Percentiles rank a stretch among this genome's conserved stretches.
Evolutionary conservation across 2,797 vertebrate species (phyloP).

Genomic region (Rhynchotus rufescens): DNA sequence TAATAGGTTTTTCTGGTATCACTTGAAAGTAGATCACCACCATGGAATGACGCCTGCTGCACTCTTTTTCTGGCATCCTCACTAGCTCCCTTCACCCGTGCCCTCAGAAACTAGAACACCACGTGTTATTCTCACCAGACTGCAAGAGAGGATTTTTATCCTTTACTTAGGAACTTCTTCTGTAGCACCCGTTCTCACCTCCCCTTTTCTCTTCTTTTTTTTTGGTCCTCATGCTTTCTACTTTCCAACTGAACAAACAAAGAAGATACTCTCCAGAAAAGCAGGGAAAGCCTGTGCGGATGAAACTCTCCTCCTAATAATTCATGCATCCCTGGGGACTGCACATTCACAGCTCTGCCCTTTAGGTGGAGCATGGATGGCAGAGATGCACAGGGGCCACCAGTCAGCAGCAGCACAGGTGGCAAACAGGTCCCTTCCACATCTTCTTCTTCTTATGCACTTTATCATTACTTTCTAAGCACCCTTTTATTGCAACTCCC

Average conservation of each 20-base stretch:
- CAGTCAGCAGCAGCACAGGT: not conserved
- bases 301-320: not conserved
- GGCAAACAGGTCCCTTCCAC: not conserved
- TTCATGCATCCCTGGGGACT: not conserved
- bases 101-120: slow-evolving; percentile 51
- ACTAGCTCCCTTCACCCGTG: slow-evolving; percentile 63
- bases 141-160: slow-evolving; percentile 38
- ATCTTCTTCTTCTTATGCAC: too few relatives aligned
- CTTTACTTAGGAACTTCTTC: slow-evolving; percentile 31
- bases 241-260: not conserved
- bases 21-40: slow-evolving; percentile 68
- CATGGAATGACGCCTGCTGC: slow-evolving; percentile 65
- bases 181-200: not conserved
- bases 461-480: too few relatives aligned
- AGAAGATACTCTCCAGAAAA: not conserved
- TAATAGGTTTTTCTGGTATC: slow-evolving; percentile 74
- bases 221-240: not conserved
- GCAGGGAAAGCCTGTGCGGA: not conserved
- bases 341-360: not conserved
- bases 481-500: not conserved
- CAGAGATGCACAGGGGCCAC: not conserved
- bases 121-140: slow-evolving; percentile 51
- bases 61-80: slow-evolving; percentile 69
- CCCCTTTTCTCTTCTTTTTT: not conserved
- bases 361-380: accelerated